phyloP scores from a whole-genome alignment of 2,888 invertebrate genomes.

The Cryptus viduatorius region DNA sequence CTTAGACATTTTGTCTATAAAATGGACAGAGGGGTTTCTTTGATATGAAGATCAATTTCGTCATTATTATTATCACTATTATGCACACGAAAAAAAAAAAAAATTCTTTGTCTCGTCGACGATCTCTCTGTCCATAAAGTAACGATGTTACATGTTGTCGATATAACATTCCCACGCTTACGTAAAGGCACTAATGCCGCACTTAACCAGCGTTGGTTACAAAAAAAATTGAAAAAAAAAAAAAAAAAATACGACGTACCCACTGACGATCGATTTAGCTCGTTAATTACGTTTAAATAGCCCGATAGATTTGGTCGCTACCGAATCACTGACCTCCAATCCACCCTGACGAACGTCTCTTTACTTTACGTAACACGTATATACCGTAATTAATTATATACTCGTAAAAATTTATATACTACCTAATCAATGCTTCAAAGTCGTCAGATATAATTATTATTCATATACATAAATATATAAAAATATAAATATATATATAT shows the following conservation, averaged over 20 bases:
- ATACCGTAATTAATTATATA: slow-evolving; percentile 12
- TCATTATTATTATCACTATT: slow-evolving; percentile 2
- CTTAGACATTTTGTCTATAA: slow-evolving; percentile 69
- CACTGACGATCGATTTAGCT: slow-evolving; percentile 63
- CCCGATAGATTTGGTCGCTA: slow-evolving; percentile 36
- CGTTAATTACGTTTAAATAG: slow-evolving; percentile 59
- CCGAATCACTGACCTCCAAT: slow-evolving; percentile 46
- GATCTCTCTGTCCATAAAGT: slow-evolving; percentile 80
- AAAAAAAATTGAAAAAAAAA: slow-evolving; percentile 68
- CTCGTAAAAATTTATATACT: slow-evolving; percentile 25
- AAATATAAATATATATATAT: background rate
- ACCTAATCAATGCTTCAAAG: slow-evolving; percentile 14
- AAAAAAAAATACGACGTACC: slow-evolving; percentile 51
- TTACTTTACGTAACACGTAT: slow-evolving; percentile 26
- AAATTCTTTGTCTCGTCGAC: slow-evolving; percentile 32
- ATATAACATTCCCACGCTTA: slow-evolving; percentile 85
- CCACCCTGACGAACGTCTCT: slow-evolving; percentile 56
- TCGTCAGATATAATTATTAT: slow-evolving; percentile 29
- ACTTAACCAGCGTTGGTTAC: slow-evolving; percentile 82
- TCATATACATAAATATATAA: slow-evolving; percentile 8
- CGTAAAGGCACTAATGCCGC: slow-evolving; percentile 85
- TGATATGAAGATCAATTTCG: slow-evolving; percentile 29
- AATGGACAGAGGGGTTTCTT: slow-evolving; percentile 79
- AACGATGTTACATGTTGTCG: slow-evolving; percentile 84
- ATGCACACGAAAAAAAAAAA: background rate